A percentile compares a stretch with the other conserved stretches of the same genome.
phyloP scores from a whole-genome alignment of 2,888 invertebrate genomes.

The Coelopa pilipes region DNA sequence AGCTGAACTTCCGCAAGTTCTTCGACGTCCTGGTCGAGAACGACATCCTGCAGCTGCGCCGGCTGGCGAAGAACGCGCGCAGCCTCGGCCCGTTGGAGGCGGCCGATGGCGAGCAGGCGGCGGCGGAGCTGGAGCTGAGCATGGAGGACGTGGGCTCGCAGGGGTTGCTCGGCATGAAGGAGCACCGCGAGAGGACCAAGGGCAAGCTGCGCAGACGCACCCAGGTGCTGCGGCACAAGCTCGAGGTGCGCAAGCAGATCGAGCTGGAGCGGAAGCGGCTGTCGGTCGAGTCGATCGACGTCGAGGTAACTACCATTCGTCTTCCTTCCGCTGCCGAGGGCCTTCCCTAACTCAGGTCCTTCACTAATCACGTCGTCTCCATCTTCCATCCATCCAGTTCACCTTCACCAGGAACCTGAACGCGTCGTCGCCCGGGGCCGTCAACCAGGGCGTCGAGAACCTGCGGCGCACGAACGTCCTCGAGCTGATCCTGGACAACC shows the following conservation, averaged over 20 bases:
- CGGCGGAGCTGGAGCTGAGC: conserved; percentile 30
- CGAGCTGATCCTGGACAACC: conserved; percentile 78
- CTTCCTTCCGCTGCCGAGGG: no score
- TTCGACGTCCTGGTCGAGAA: conserved; percentile 69
- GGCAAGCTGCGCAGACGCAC: conserved; percentile 70
- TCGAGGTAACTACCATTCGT: conserved; percentile 66
- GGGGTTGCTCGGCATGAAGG: conserved; percentile 67
- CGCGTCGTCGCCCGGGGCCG: conserved; percentile 44
- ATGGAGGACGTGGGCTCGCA: conserved; percentile 63
- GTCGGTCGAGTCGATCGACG: conserved; percentile 70
- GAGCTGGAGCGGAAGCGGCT: conserved; percentile 51
- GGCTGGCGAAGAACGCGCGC: conserved; percentile 53
- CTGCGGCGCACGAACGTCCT: conserved; percentile 74
- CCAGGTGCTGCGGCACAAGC: conserved; percentile 56
- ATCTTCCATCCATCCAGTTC: conserved; percentile 48
- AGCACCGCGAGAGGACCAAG: conserved; percentile 68
- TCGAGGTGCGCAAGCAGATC: conserved; percentile 51
- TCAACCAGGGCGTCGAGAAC: conserved; percentile 68
- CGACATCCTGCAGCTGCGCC: conserved; percentile 67
- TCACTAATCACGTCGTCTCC: neutral
- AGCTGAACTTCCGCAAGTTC: conserved; percentile 71
- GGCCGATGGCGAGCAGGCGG: conserved; percentile 64
- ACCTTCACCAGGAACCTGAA: conserved; percentile 48
- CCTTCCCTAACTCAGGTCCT: neutral
- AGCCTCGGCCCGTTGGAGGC: conserved; percentile 50